These are phyloP conservation scores for Masnerella sp. DNA, from an alignment of 2,888 invertebrate species.

Conservation along the genomic window DNA sequence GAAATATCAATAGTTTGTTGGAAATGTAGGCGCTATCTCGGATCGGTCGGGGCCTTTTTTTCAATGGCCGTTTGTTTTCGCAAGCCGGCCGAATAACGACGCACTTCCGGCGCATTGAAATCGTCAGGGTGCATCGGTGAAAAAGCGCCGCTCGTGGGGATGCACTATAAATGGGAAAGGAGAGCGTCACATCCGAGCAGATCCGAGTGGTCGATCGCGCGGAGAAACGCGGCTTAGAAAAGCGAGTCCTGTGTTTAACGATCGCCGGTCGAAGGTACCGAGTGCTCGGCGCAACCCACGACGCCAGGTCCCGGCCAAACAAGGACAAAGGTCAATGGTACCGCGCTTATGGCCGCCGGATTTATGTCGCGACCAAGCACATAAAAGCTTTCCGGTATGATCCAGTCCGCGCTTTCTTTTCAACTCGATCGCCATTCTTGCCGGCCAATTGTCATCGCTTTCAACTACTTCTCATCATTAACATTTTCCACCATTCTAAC, in stretches of 20 bases:
- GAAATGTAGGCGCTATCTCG: slow-evolving; percentile 6
- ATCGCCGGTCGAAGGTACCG: too few species aligned
- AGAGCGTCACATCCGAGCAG: slow-evolving; percentile 61
- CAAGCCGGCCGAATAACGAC: slow-evolving; percentile 41
- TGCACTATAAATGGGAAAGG: slow-evolving; percentile 65
- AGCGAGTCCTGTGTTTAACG: slow-evolving; percentile 53
- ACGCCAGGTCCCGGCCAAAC: slow-evolving; percentile 15
- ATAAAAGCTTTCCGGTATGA: slow-evolving; percentile 49
- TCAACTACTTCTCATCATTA: too few species aligned
- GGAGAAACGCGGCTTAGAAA: slow-evolving; percentile 55
- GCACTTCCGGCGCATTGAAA: slow-evolving; percentile 56
- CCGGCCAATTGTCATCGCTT: too few species aligned
- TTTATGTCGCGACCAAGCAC: slow-evolving; percentile 45
- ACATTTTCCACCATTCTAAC: too few species aligned
- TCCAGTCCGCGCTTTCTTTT: too few species aligned
- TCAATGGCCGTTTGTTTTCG: slow-evolving; percentile 30
- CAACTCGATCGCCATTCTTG: too few species aligned
- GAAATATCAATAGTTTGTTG: slow-evolving; percentile 25
- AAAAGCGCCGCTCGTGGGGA: slow-evolving; percentile 59
- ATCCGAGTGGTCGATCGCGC: slow-evolving; percentile 61
- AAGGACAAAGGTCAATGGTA: slow-evolving; percentile 55
- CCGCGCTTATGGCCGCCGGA: slow-evolving; percentile 36
- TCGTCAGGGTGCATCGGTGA: slow-evolving; percentile 60
- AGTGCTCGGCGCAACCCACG: too few species aligned
- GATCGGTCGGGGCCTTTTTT: slow-evolving; percentile 3